These are phyloP conservation scores for Theocolax elegans DNA, from an alignment of 1,140 invertebrate species.

Conservation along the genomic window DNA sequence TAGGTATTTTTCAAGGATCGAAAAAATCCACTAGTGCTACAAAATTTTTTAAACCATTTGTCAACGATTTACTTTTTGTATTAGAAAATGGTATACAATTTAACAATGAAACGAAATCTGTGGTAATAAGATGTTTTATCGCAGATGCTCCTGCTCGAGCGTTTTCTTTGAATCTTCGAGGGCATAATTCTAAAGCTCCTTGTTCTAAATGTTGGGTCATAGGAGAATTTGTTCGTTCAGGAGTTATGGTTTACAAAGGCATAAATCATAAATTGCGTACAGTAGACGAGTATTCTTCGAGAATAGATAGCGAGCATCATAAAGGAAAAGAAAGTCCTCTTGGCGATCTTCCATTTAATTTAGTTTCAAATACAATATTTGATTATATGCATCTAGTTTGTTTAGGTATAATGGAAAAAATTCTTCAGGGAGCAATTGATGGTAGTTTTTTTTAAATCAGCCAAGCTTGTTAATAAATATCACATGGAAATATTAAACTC, in stretches of 20 bases:
- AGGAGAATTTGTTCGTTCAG: neutral
- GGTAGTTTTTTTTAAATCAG: slow-evolving; percentile 22
- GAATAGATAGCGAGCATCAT: slow-evolving; percentile 36
- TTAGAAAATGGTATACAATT: slow-evolving; percentile 21
- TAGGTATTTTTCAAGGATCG: slow-evolving; percentile 33
- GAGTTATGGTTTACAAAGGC: slow-evolving; percentile 3
- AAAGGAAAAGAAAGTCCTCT: slow-evolving; percentile 30
- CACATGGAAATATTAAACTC: slow-evolving; percentile 20
- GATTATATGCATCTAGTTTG: slow-evolving; percentile 41
- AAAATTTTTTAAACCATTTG: slow-evolving; percentile 38
- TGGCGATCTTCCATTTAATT: slow-evolving; percentile 5
- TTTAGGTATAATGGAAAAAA: slow-evolving; percentile 35
- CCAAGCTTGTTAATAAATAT: slow-evolving; percentile 6
- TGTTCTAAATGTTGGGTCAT: no score
- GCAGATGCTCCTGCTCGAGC: slow-evolving; percentile 40
- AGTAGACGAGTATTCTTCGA: slow-evolving; percentile 34
- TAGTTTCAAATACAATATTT: slow-evolving; percentile 35
- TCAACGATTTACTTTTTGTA: neutral
- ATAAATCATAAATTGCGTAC: slow-evolving; percentile 11
- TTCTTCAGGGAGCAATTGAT: slow-evolving; percentile 23
- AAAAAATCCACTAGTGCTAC: slow-evolving; percentile 31
- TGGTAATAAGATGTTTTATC: slow-evolving; percentile 40
- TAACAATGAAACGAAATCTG: neutral
- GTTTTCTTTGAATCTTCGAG: slow-evolving; percentile 29
- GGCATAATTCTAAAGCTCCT: slow-evolving; percentile 30